phyloP scores from a whole-genome alignment of 2,888 invertebrate genomes.

The Carabus problematicus region DNA sequence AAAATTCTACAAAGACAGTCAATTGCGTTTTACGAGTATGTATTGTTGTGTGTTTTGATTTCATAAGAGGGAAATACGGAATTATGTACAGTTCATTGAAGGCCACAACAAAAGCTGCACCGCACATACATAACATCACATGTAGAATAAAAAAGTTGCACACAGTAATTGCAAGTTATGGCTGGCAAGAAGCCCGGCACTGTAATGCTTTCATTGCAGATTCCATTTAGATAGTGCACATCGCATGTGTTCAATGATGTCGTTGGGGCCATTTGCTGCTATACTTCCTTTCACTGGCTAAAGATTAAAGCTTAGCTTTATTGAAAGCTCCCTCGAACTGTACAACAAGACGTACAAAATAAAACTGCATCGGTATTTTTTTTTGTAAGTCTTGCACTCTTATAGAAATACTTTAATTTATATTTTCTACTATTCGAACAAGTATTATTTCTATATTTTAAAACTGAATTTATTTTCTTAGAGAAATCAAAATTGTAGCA shows the following conservation, averaged over 20 bases:
- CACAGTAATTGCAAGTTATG: slow-evolving; percentile 3
- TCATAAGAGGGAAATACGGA: too few species aligned
- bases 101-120: too few species aligned
- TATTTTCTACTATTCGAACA: too few species aligned
- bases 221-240: slow-evolving; percentile 34
- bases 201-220: slow-evolving; percentile 11
- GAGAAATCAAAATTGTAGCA: too few species aligned
- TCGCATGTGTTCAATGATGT: slow-evolving; percentile 31
- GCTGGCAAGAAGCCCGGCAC: background rate
- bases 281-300: slow-evolving; percentile 22
- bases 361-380: background rate
- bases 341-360: background rate
- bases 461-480: too few species aligned
- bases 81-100: too few species aligned
- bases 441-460: too few species aligned
- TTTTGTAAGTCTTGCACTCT: background rate
- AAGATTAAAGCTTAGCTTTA: slow-evolving; percentile 37
- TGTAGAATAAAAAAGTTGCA: background rate
- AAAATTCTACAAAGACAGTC: too few species aligned
- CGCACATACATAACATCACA: too few species aligned
- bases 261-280: slow-evolving; percentile 31
- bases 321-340: slow-evolving; percentile 20
- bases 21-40: too few species aligned
- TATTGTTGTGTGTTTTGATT: too few species aligned
- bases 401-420: background rate